These are phyloP conservation scores for Otus sunia DNA, from an alignment of 2,113 vertebrate genomes.

Conservation along the genomic window DNA sequence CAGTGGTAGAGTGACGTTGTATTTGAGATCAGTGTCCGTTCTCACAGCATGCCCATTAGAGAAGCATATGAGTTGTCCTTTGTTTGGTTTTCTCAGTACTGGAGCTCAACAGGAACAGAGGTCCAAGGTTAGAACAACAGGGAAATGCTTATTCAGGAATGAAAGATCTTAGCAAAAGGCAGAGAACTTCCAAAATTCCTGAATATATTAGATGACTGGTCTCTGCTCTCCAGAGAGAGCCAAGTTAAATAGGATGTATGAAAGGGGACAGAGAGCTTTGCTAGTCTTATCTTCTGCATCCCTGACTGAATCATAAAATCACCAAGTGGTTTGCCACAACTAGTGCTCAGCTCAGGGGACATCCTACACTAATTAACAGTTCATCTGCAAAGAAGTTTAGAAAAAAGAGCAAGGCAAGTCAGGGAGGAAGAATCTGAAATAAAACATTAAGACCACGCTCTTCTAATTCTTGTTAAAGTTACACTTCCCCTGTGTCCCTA, in stretches of 20 bases:
- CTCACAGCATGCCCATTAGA: fast-evolving
- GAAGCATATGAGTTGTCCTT: background rate
- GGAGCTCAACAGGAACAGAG: background rate
- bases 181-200: background rate
- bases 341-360: background rate
- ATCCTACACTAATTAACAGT: background rate
- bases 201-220: background rate
- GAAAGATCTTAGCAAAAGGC: background rate
- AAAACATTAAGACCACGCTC: background rate
- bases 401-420: background rate
- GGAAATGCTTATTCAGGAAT: background rate
- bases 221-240: background rate
- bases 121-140: background rate
- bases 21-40: background rate
- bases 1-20: too few species aligned
- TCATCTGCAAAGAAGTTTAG: background rate
- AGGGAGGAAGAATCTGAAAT: background rate
- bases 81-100: background rate
- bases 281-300: background rate
- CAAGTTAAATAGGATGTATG: background rate
- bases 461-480: background rate
- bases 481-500: background rate
- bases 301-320: background rate
- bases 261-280: background rate
- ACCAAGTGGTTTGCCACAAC: background rate